Percentiles rank a stretch among this genome's conserved stretches.
Conservation (phyloP, 1,140 invertebrate species). For the Heliothis subflexa region DNA sequence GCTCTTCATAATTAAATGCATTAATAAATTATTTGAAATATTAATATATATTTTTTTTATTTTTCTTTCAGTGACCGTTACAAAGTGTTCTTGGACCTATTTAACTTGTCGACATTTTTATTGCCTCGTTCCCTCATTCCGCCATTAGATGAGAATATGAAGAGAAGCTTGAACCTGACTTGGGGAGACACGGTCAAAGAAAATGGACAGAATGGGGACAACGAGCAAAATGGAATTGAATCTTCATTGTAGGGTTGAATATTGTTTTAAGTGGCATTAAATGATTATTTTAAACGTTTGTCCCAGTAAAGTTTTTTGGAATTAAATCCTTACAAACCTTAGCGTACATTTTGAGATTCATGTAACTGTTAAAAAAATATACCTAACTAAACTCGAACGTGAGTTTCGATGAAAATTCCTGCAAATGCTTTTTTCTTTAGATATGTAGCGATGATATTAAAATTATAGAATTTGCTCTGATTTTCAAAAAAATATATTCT, state of each 20-base stretch:
- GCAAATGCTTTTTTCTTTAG: too few species aligned
- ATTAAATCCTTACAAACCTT: too few species aligned
- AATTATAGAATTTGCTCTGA: too few species aligned
- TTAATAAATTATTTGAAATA: too few species aligned
- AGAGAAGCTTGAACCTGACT: constrained; percentile 77
- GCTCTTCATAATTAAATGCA: too few species aligned
- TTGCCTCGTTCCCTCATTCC: constrained; percentile 97
- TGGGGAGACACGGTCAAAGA: constrained; percentile 75
- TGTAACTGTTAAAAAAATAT: too few species aligned
- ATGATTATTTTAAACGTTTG: not conserved
- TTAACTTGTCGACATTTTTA: constrained; percentile 98
- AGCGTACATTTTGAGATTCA: too few species aligned
- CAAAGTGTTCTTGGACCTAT: constrained; percentile 99
- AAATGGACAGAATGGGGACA: constrained; percentile 67
- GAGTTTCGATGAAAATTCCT: too few species aligned
- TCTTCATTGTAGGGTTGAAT: constrained; percentile 57
- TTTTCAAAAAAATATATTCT: too few species aligned
- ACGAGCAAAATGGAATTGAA: constrained; percentile 59
- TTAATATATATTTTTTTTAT: too few species aligned
- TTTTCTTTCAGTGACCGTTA: constrained; percentile 95
- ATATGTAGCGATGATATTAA: too few species aligned
- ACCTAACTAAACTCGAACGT: too few species aligned
- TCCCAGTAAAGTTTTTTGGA: not conserved
- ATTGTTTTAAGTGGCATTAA: not conserved
- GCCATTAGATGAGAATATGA: constrained; percentile 91